A percentile compares a stretch with the other conserved stretches of the same genome.
phyloP scores from a whole-genome alignment of 2,888 invertebrate species.

The Leptura quadrifasciata region DNA sequence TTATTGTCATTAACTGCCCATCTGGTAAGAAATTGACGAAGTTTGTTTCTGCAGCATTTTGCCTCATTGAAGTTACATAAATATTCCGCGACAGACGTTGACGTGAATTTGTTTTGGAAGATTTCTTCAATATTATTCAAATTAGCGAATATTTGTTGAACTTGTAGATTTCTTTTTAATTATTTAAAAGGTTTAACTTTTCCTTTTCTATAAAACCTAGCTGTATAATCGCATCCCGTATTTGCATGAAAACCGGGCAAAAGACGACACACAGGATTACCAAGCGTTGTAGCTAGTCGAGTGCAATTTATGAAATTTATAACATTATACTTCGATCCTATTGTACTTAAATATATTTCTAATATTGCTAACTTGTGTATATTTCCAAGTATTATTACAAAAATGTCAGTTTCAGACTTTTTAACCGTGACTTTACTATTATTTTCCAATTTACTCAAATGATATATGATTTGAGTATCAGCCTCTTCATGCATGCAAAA shows the following conservation, averaged over 20 bases:
- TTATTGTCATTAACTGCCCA: no score
- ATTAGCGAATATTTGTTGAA: neutral
- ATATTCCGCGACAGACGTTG: no score
- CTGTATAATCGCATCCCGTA: constrained; percentile 30
- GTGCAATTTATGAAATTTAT: neutral
- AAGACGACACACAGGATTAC: neutral
- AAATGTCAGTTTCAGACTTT: constrained; percentile 28
- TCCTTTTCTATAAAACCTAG: constrained; percentile 11
- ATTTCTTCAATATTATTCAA: neutral
- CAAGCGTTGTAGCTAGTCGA: neutral
- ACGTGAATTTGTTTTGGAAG: no score
- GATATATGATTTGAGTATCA: constrained; percentile 34
- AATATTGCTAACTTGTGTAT: constrained; percentile 11
- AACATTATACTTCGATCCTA: neutral
- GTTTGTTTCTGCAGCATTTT: no score
- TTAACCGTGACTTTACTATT: constrained; percentile 17
- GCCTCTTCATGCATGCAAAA: constrained; percentile 38
- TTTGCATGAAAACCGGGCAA: constrained; percentile 22
- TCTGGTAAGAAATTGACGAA: no score
- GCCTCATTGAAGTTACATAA: no score
- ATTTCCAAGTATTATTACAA: constrained; percentile 10
- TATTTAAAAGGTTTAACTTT: constrained; percentile 1
- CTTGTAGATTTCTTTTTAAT: neutral
- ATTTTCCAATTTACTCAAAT: constrained; percentile 30
- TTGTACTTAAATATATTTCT: neutral